These are phyloP conservation scores for Catharus fuscescens DNA, from an alignment of 2,113 vertebrate genomes.

Conservation along the genomic window DNA sequence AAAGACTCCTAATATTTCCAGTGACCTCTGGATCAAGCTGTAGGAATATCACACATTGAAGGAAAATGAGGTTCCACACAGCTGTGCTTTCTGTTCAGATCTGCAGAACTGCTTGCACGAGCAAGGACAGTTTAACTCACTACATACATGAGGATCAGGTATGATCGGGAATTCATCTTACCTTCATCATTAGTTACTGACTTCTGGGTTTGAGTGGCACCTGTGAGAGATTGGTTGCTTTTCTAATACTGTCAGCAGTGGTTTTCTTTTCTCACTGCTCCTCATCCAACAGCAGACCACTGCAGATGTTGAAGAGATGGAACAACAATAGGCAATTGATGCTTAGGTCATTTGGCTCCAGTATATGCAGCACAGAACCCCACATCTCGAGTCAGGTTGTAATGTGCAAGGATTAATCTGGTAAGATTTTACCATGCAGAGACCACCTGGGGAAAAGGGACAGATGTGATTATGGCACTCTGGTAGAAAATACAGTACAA, in stretches of 20 bases:
- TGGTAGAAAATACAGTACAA: not conserved
- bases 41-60: not conserved
- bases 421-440: not conserved
- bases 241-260: not conserved
- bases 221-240: not conserved
- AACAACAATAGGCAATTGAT: not conserved
- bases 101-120: not conserved
- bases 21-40: not conserved
- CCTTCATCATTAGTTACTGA: not conserved
- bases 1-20: not conserved
- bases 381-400: not conserved
- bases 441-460: not conserved
- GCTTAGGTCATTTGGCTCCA: not conserved
- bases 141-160: not conserved
- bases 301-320: not conserved
- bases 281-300: not conserved
- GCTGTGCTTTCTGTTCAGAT: not conserved
- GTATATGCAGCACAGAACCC: not conserved
- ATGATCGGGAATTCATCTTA: not conserved
- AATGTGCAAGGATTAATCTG: not conserved
- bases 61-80: not conserved
- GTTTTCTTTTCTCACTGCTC: not conserved
- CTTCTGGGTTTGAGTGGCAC: not conserved
- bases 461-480: not conserved
- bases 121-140: not conserved